Percentiles rank a stretch among this genome's conserved stretches.
Conservation (phyloP, 2,797 vertebrate genomes). For the Sebastes diploproa region DNA sequence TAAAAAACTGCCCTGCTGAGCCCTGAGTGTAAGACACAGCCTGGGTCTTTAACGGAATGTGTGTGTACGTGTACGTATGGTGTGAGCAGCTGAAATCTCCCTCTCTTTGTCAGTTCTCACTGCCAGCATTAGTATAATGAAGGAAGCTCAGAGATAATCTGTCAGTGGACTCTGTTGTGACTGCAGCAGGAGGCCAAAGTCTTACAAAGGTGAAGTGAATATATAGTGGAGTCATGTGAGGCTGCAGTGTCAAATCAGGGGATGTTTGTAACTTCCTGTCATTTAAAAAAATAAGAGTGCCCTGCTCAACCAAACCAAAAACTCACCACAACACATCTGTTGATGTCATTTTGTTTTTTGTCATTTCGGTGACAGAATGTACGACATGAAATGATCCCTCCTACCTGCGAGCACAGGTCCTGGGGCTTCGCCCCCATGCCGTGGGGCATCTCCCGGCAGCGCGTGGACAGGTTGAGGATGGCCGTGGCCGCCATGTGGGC, state of each 20-base stretch:
- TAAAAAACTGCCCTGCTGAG: slow-evolving; percentile 67
- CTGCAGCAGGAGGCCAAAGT: slow-evolving; percentile 26
- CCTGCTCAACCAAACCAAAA: neutral
- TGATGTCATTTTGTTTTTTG: neutral
- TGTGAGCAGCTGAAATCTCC: slow-evolving; percentile 30
- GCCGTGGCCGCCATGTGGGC: slow-evolving; percentile 98
- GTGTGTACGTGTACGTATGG: slow-evolving; percentile 7
- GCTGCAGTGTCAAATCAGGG: slow-evolving; percentile 3
- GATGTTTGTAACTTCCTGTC: neutral
- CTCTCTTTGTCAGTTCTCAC: slow-evolving; percentile 56
- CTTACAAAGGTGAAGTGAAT: slow-evolving; percentile 8
- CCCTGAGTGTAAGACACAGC: slow-evolving; percentile 61
- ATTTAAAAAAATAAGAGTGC: neutral
- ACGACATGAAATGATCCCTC: neutral
- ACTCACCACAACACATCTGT: neutral
- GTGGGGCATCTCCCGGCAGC: slow-evolving; percentile 97
- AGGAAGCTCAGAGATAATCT: slow-evolving; percentile 44
- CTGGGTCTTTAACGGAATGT: slow-evolving; percentile 46
- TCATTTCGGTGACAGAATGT: neutral
- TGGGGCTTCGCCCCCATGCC: slow-evolving; percentile 93
- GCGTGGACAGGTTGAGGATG: slow-evolving; percentile 98
- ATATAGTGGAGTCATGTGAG: neutral
- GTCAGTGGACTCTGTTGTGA: slow-evolving; percentile 26
- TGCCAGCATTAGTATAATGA: slow-evolving; percentile 55
- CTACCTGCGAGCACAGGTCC: slow-evolving; percentile 94